Conservation (phyloP, 2,888 invertebrate species). For the Anthophora plumipes region DNA sequence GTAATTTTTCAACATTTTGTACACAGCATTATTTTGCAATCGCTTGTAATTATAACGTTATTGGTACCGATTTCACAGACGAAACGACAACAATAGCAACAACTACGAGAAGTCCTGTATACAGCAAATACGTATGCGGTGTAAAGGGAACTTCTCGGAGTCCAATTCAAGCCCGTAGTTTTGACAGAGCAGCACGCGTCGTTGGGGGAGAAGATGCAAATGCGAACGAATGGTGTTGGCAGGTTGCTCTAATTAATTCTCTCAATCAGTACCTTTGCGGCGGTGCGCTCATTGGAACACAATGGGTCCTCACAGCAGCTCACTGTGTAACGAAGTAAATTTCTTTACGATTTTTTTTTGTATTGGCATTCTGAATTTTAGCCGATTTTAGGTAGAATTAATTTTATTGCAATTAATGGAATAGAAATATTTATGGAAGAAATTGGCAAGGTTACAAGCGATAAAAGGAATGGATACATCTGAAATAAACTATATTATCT, state of each 20-base stretch:
- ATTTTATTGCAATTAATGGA: too few relatives aligned
- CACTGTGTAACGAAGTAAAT: conserved; percentile 97
- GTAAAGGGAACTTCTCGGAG: conserved; percentile 92
- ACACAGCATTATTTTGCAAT: too few relatives aligned
- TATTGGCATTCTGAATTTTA: too few relatives aligned
- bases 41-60: too few relatives aligned
- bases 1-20: too few relatives aligned
- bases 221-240: conserved; percentile 98
- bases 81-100: conserved; percentile 83
- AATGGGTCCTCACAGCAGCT: conserved; percentile 97
- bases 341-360: not conserved
- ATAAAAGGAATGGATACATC: too few relatives aligned
- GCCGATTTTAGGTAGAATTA: too few relatives aligned
- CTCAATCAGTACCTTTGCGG: conserved; percentile 97
- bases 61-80: conserved; percentile 59
- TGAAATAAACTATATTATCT: not conserved
- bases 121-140: conserved; percentile 96
- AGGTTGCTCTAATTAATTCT: conserved; percentile 96
- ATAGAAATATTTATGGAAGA: not conserved
- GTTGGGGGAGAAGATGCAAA: conserved; percentile 96
- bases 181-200: conserved; percentile 86
- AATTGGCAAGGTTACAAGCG: not conserved
- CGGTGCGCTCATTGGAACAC: conserved; percentile 96
- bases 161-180: conserved; percentile 77
- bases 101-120: conserved; percentile 89